These are phyloP conservation scores for Alaudala cheleensis DNA, from an alignment of 2,113 vertebrate genomes.

Conservation along the genomic window DNA sequence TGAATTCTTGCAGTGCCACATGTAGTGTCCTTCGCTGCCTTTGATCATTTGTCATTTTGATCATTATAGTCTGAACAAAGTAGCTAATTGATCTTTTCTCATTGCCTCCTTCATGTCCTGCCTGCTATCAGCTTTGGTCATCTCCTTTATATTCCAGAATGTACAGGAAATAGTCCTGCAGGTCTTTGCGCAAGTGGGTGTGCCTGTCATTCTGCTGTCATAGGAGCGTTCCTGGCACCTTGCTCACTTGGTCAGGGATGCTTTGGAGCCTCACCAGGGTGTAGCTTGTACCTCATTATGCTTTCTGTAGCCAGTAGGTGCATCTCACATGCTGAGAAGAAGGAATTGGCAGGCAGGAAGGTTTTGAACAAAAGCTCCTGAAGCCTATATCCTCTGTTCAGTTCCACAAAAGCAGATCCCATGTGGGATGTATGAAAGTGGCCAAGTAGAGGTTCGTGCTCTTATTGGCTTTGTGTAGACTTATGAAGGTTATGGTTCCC, in stretches of 20 bases:
- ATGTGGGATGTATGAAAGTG: not conserved
- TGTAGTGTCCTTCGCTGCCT: constrained; percentile 20
- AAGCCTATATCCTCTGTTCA: not conserved
- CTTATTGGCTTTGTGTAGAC: not conserved
- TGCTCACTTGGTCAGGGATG: not conserved
- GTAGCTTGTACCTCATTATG: not conserved
- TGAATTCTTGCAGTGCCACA: not conserved
- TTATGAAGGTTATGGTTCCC: not conserved
- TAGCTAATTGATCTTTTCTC: constrained; percentile 52
- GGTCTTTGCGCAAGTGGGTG: not conserved
- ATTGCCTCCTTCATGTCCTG: not conserved
- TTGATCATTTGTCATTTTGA: constrained; percentile 59
- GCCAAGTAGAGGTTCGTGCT: not conserved
- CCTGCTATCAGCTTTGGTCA: not conserved
- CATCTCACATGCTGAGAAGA: not conserved
- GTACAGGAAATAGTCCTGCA: not conserved
- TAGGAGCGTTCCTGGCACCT: not conserved
- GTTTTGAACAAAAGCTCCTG: not conserved
- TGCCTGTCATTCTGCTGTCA: not conserved
- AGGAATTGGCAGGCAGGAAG: not conserved
- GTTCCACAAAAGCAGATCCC: not conserved
- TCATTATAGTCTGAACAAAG: constrained; percentile 25
- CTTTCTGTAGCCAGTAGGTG: not conserved
- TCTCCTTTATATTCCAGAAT: not conserved
- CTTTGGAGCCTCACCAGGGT: not conserved